These are phyloP conservation scores for Meriones psammophilus DNA, from an alignment of 2,797 vertebrate genomes.

Conservation along the genomic window DNA sequence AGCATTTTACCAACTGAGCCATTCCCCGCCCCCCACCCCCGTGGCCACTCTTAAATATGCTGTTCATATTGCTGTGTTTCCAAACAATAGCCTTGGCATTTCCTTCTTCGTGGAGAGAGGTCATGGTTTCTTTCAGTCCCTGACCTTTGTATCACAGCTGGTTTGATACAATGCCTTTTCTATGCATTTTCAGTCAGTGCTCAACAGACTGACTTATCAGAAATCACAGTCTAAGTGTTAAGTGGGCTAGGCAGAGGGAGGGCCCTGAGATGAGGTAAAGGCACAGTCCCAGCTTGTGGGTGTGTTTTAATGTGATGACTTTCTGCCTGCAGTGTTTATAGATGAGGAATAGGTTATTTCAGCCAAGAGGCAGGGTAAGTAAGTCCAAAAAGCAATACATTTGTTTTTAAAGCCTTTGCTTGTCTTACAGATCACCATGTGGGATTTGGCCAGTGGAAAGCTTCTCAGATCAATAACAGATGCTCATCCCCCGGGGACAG, in stretches of 20 bases:
- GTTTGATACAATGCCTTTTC: conserved; percentile 57
- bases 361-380: conserved; percentile 70
- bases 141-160: conserved; percentile 46
- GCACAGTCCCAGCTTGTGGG: conserved; percentile 20
- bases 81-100: conserved; percentile 28
- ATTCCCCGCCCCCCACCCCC: no score
- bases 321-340: conserved; percentile 74
- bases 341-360: conserved; percentile 73
- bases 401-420: conserved; percentile 83
- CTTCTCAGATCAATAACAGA: conserved; percentile 97
- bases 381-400: conserved; percentile 76
- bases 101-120: conserved; percentile 27
- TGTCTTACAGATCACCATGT: conserved; percentile 96
- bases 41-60: neutral
- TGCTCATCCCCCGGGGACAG: conserved; percentile 98
- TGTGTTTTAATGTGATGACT: conserved; percentile 71
- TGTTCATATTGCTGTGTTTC: neutral
- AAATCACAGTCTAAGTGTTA: conserved; percentile 59
- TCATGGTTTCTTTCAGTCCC: conserved; percentile 41
- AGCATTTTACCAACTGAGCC: neutral
- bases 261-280: conserved; percentile 28
- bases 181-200: conserved; percentile 54
- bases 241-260: conserved; percentile 40
- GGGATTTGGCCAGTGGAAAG: conserved; percentile 98
- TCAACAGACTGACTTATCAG: conserved; percentile 59